Evolutionary conservation across 2,888 invertebrate genomes (phyloP).

Genomic region (Oxyscelio sp.): DNA sequence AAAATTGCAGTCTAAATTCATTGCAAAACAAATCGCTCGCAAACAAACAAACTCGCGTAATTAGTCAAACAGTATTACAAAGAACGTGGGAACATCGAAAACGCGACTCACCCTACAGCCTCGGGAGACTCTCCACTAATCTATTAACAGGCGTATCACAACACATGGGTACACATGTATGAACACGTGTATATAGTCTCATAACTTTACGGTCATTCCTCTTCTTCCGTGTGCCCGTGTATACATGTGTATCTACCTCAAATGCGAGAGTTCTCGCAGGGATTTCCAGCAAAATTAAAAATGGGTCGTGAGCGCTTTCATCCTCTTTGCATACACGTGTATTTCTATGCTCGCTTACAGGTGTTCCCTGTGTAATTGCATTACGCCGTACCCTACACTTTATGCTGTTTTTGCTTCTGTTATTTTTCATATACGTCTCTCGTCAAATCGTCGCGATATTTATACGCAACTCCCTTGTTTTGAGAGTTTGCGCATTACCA

Average conservation of each 20-base stretch:
- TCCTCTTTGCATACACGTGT: constrained; percentile 55
- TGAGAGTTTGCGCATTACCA: constrained; percentile 25
- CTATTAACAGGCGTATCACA: constrained; percentile 88
- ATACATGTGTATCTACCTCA: constrained; percentile 19
- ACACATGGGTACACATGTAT: constrained; percentile 83
- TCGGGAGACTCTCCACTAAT: constrained; percentile 86
- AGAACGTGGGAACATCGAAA: constrained; percentile 81
- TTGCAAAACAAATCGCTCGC: constrained; percentile 38
- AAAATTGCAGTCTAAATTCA: constrained; percentile 36
- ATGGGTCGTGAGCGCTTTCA: constrained; percentile 68
- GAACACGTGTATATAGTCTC: constrained; percentile 66
- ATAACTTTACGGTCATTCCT: constrained; percentile 67
- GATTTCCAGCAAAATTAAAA: constrained; percentile 69
- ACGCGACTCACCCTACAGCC: constrained; percentile 85
- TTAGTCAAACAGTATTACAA: constrained; percentile 66
- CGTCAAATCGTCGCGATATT: constrained; percentile 21
- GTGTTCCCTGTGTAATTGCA: constrained; percentile 68
- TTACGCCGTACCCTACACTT: constrained; percentile 37
- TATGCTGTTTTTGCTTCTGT: constrained; percentile 27
- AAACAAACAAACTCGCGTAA: constrained; percentile 57
- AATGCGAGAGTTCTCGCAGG: constrained; percentile 57
- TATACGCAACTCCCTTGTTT: not conserved
- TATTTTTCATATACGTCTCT: constrained; percentile 45
- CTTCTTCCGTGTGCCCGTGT: constrained; percentile 29
- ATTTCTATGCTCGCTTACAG: constrained; percentile 56